Percentiles rank a stretch among this genome's conserved stretches.
phyloP scores from a whole-genome alignment of 2,113 vertebrate species.

The Anoura caudifer region DNA sequence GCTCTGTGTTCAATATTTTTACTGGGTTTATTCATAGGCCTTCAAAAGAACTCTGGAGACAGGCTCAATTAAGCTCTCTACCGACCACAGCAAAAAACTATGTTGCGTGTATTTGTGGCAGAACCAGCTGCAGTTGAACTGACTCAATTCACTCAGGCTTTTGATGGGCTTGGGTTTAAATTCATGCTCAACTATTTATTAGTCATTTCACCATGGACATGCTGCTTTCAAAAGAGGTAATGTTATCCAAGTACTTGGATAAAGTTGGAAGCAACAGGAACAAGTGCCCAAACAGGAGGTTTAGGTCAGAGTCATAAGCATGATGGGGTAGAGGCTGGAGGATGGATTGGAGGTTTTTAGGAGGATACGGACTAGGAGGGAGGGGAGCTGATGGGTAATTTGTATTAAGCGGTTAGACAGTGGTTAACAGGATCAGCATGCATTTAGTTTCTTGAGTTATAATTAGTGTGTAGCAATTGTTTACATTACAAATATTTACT shows the following conservation, averaged over 20 bases:
- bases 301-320: background rate
- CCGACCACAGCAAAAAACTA: background rate
- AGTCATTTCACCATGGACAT: background rate
- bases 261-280: background rate
- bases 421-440: background rate
- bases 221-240: background rate
- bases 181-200: background rate
- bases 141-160: background rate
- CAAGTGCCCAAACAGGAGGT: background rate
- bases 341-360: background rate
- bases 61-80: background rate
- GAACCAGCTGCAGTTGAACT: background rate
- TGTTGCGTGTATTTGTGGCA: background rate
- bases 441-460: background rate
- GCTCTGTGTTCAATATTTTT: background rate
- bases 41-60: background rate
- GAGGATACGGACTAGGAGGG: accelerated
- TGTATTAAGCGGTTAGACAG: background rate
- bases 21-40: background rate
- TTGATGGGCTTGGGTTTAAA: background rate
- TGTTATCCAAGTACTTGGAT: background rate
- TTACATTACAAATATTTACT: background rate
- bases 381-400: background rate
- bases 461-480: background rate
- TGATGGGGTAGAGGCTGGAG: background rate